Evolutionary conservation across 2,797 vertebrate genomes (phyloP).

Genomic region (Momotus momota): DNA sequence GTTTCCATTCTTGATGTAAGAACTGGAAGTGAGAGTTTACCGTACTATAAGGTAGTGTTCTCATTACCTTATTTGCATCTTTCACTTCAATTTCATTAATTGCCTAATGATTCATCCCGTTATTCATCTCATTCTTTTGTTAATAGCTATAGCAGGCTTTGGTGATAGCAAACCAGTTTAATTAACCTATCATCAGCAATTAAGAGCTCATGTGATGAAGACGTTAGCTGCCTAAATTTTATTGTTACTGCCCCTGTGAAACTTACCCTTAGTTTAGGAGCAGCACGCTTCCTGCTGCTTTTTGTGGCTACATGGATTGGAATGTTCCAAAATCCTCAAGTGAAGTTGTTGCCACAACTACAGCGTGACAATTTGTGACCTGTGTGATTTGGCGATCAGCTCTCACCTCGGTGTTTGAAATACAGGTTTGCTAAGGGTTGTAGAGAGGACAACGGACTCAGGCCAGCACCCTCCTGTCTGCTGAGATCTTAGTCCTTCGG

Average conservation of each 20-base stretch:
- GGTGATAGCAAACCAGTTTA: conserved; percentile 13
- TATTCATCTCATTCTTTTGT: conserved; percentile 17
- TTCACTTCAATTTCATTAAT: conserved; percentile 53
- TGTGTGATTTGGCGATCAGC: background rate
- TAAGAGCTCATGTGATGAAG: background rate
- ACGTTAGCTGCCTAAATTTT: background rate
- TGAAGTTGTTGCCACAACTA: background rate
- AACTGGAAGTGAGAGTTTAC: background rate
- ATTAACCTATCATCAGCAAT: conserved; percentile 37
- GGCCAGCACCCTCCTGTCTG: background rate
- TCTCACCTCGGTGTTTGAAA: background rate
- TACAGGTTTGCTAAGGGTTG: background rate
- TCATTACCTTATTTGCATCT: conserved; percentile 41
- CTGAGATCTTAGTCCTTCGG: background rate
- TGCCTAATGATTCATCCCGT: conserved; percentile 53
- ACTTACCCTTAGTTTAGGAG: background rate
- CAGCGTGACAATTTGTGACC: background rate
- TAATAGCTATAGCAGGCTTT: conserved; percentile 41
- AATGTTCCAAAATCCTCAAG: background rate
- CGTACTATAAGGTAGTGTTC: background rate
- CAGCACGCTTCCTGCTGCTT: background rate
- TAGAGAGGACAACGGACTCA: background rate
- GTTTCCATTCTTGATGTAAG: background rate
- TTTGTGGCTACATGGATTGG: background rate
- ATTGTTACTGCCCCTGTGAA: background rate